Base-by-base conservation (phyloP, 2,113 vertebrate species). In the Psophia crepitans region DNA sequence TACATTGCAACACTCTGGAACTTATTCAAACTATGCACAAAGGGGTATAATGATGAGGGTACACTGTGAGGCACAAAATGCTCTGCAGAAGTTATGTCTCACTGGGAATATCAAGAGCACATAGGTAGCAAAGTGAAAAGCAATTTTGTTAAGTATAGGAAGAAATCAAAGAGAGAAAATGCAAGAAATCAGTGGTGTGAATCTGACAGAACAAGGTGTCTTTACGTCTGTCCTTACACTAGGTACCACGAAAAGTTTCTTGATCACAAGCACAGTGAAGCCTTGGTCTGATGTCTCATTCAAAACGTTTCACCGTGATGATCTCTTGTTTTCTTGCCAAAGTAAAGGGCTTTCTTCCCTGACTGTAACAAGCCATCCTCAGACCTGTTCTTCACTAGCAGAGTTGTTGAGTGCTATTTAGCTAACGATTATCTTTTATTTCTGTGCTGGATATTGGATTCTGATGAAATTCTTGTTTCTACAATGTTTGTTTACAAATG, bases 11-110 rank as follows among this genome's bases (percentile, higher is more conserved):
- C 48, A 76, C 63, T 21, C 16, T 26, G 37, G 37, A 51, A 46
- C 43, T 51, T 28, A 12, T 3, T 56, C 26, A 53, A 35, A 51
- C 2, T 6, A 18, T 22, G 13, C 35, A 37, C n/a, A 30, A 22
- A 43, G 39, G 12, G 58, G 2, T 15, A 3, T 27, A 65, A 53
- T 35, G 85, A 53, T 4, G 16, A 44, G 37, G 30, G 30, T 26
- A 14, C 8, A 6, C 26, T 16, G 53, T 6, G 51, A 35, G 26
- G 12, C 0, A 0, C 18, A 10, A 65, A 37, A 30, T 9, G 24
- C 51, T 69, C 49, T 33, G 2, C 22, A 20, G 54, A 41, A 17
- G 32, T 54, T 74, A 23, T 9, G 75, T 48, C 48, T 56, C 65
- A 2, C 24, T 58, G 21, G 33, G 37, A 56, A 41, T 79, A 28